Evolutionary conservation across 2,888 invertebrate genomes (phyloP).

Genomic region (Adineta ricciae): DNA sequence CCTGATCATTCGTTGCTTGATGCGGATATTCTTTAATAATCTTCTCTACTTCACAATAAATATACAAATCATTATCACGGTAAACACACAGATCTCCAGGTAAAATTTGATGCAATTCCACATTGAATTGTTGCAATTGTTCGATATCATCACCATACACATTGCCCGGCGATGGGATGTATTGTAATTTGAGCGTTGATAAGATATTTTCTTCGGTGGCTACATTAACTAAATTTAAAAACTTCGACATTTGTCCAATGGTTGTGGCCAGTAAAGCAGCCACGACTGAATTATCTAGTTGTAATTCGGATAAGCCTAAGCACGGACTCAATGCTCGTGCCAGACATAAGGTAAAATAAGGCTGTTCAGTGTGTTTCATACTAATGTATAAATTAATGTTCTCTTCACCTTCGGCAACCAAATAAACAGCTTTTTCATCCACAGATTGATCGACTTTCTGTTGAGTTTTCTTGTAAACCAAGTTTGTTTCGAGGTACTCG

Average conservation of each 20-base stretch:
- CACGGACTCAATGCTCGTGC: constrained; percentile 27
- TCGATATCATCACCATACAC: constrained; percentile 33
- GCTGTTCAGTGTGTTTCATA: constrained; percentile 33
- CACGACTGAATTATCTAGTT: constrained; percentile 29
- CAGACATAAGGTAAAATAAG: constrained; percentile 33
- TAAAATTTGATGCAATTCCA: constrained; percentile 27
- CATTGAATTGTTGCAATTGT: constrained; percentile 21
- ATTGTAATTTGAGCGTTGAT: constrained; percentile 32
- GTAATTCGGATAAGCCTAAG: constrained; percentile 22
- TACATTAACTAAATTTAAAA: constrained; percentile 32
- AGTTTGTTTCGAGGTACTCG: constrained; percentile 33
- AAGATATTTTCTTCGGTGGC: constrained; percentile 34
- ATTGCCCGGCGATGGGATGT: constrained; percentile 31
- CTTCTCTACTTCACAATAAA: constrained; percentile 31
- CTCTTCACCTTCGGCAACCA: constrained; percentile 27
- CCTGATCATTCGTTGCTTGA: not conserved
- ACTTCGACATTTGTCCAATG: constrained; percentile 26
- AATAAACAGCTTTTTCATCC: constrained; percentile 33
- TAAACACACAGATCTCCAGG: constrained; percentile 32
- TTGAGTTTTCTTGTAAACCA: constrained; percentile 23
- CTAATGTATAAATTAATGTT: constrained; percentile 29
- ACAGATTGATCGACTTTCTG: constrained; percentile 34
- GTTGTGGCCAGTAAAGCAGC: constrained; percentile 29
- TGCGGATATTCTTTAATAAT: not conserved
- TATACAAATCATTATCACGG: constrained; percentile 22